These are phyloP conservation scores for Spermophilus dauricus DNA, from an alignment of 2,113 vertebrate species.

Conservation along the genomic window DNA sequence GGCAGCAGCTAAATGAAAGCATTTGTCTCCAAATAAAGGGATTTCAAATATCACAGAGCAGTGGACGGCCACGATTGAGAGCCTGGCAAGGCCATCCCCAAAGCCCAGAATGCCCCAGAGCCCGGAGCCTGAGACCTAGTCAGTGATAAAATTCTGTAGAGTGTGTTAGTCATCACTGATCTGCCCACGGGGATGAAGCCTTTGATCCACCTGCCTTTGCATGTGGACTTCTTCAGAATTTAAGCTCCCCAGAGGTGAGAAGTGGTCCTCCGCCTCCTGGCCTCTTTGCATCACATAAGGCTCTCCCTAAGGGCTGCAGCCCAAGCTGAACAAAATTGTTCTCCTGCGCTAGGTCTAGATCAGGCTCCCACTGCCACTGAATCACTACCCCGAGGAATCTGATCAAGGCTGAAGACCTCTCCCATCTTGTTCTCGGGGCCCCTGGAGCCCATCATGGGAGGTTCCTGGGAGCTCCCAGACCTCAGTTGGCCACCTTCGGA, in stretches of 20 bases:
- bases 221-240: neutral
- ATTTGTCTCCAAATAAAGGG: slow-evolving; percentile 55
- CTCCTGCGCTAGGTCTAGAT: neutral
- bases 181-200: neutral
- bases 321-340: neutral
- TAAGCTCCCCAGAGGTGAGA: neutral
- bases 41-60: neutral
- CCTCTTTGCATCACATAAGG: neutral
- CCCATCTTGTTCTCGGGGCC: neutral
- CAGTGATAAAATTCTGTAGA: neutral
- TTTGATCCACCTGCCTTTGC: neutral
- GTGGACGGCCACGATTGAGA: neutral
- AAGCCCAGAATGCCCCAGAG: neutral
- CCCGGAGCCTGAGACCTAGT: neutral
- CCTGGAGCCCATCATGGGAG: neutral
- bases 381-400: neutral
- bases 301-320: neutral
- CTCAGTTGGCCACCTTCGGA: accelerated
- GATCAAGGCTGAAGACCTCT: neutral
- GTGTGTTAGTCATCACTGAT: neutral
- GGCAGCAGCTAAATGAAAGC: slow-evolving; percentile 70
- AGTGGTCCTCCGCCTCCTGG: neutral
- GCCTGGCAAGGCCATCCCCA: neutral
- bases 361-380: neutral
- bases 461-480: neutral